These are phyloP conservation scores for Nomada goodeniana DNA, from an alignment of 2,888 invertebrate species.

Conservation along the genomic window DNA sequence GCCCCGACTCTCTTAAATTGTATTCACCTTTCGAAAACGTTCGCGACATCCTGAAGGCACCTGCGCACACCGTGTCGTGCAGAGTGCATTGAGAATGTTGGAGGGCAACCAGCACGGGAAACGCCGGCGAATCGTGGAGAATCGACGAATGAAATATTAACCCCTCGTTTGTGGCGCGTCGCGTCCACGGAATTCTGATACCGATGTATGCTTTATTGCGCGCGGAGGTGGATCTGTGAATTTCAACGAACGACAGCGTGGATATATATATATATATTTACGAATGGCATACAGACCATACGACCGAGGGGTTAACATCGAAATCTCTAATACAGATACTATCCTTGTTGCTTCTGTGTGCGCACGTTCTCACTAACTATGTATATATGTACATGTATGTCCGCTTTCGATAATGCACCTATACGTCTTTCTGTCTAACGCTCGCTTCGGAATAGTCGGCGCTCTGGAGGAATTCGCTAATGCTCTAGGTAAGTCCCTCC, in stretches of 20 bases:
- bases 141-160: constrained; percentile 53
- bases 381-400: not conserved
- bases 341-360: constrained; percentile 21
- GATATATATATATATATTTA: too few relatives aligned
- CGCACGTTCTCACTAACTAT: constrained; percentile 21
- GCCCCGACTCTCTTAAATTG: constrained; percentile 56
- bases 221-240: not conserved
- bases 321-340: not conserved
- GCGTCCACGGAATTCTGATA: constrained; percentile 32
- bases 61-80: constrained; percentile 58
- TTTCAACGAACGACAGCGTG: not conserved
- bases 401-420: constrained; percentile 61
- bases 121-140: constrained; percentile 39
- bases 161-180: constrained; percentile 32
- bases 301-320: constrained; percentile 1
- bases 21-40: constrained; percentile 69
- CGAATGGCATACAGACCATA: too few relatives aligned
- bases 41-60: constrained; percentile 63
- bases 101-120: constrained; percentile 41
- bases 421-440: constrained; percentile 59
- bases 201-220: not conserved
- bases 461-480: constrained; percentile 82
- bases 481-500: constrained; percentile 79
- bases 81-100: constrained; percentile 55
- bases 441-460: constrained; percentile 76